Base-by-base conservation (phyloP, 2,113 vertebrate genomes). In the Tringa solitaria region DNA sequence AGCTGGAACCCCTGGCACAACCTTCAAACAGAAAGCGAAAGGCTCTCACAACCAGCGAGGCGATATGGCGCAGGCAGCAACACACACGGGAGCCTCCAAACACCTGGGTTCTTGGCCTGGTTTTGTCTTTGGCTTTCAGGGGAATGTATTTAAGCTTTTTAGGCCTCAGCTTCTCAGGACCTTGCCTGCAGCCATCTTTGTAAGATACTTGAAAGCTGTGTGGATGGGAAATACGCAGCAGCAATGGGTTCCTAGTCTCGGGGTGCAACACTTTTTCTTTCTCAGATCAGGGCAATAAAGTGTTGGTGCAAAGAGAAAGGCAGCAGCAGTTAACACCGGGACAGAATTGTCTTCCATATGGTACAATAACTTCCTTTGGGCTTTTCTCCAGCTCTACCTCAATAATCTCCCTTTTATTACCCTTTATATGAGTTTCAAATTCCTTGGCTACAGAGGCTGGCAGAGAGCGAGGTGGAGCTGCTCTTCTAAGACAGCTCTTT, bases 21-120 rank as follows among this genome's bases (percentile, higher is more conserved):
- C 57, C 87, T 95, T 79, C 89, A 92, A 97, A 93, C 27, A 96
- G 92, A 97, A 96, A 97, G 93, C 24, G 35, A 96, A 97, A 96
- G 91, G 84, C 59, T 89, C 3, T 27, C 45, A 46, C 0, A 7
- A 54, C n/a, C 12, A 1, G 78, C 5, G 3, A 90, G 73, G 64
- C 0, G 7, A 51, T 12, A 23, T 0, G 14, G 57, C 0, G 1
- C 50, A 69, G 45, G 75, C 67, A 75, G 65, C 30, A 63, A 43
- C 35, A 33, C 0, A 8, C 32, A 30, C 0, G 0, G 10, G 46
- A 92, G 46, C 30, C 41, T 59, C 68, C 22, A 2, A 78, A 60
- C 85, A 65, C 61, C 77, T 46, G 65, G n/a, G 45, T 5, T 65
- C 80, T 82, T 48, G 60, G 32, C 32, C 50, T 61, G 45, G 7